Percentiles rank a stretch among this genome's conserved stretches.
phyloP scores from a whole-genome alignment of 2,113 vertebrate genomes.

The Mus musculus region GRCm39 chr2:167405501-167406000 shows the following conservation, averaged over 20 bases:
- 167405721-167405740: conserved; percentile 80
- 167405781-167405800: conserved; percentile 74
- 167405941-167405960: conserved; percentile 75
- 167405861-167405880: conserved; percentile 75
- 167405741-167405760: conserved; percentile 82
- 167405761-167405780: conserved; percentile 66
- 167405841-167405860: conserved; percentile 62
- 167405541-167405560: neutral
- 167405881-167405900: conserved; percentile 70
- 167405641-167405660: neutral
- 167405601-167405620: neutral
- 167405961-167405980: conserved; percentile 16
- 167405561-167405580: neutral
- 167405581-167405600: neutral
- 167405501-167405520: neutral
- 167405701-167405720: conserved; percentile 80
- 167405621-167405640: neutral
- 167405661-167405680: conserved; percentile 38
- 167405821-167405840: conserved; percentile 77
- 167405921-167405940: conserved; percentile 79
- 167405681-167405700: conserved; percentile 68
- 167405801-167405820: conserved; percentile 78
- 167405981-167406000: neutral
- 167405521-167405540: neutral
- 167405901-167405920: conserved; percentile 74